phyloP scores from a whole-genome alignment of 2,888 invertebrate genomes.

The Baccha elongata region DNA sequence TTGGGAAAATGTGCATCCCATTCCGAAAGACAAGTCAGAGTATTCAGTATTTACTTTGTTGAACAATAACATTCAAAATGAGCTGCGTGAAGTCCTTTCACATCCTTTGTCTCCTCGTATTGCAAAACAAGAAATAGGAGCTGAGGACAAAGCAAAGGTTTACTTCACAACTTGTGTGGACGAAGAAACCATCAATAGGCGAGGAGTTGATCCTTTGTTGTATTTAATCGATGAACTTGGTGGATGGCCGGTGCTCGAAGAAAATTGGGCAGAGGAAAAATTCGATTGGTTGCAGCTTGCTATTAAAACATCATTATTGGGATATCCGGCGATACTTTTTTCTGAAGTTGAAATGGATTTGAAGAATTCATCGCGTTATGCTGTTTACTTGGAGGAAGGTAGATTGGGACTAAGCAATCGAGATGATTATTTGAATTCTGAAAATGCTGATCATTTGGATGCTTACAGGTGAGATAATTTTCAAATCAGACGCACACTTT shows the following conservation, averaged over 20 bases:
- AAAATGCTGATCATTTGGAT: slow-evolving; percentile 57
- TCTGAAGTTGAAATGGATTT: slow-evolving; percentile 61
- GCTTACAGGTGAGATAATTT: slow-evolving; percentile 67
- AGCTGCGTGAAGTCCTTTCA: slow-evolving; percentile 53
- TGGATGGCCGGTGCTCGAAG: slow-evolving; percentile 69
- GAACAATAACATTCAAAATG: slow-evolving; percentile 60
- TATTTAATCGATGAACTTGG: slow-evolving; percentile 65
- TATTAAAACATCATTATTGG: slow-evolving; percentile 39
- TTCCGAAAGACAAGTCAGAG: slow-evolving; percentile 66
- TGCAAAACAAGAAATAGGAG: slow-evolving; percentile 45
- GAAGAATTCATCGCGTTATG: slow-evolving; percentile 49
- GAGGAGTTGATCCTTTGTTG: slow-evolving; percentile 58
- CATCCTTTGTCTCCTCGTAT: slow-evolving; percentile 13
- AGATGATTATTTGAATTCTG: slow-evolving; percentile 54
- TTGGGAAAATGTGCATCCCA: slow-evolving; percentile 63
- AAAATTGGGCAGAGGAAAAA: slow-evolving; percentile 60
- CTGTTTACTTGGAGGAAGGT: slow-evolving; percentile 57
- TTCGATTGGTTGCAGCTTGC: slow-evolving; percentile 65
- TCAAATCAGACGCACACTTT: no score
- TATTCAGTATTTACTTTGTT: slow-evolving; percentile 62
- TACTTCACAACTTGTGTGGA: slow-evolving; percentile 61
- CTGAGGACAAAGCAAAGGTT: slow-evolving; percentile 63
- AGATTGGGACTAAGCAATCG: slow-evolving; percentile 55
- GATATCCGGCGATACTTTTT: slow-evolving; percentile 32
- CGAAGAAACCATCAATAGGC: slow-evolving; percentile 52